Evolutionary conservation across 2,113 vertebrate species (phyloP).

Genomic region (Anoplopoma fimbria): DNA sequence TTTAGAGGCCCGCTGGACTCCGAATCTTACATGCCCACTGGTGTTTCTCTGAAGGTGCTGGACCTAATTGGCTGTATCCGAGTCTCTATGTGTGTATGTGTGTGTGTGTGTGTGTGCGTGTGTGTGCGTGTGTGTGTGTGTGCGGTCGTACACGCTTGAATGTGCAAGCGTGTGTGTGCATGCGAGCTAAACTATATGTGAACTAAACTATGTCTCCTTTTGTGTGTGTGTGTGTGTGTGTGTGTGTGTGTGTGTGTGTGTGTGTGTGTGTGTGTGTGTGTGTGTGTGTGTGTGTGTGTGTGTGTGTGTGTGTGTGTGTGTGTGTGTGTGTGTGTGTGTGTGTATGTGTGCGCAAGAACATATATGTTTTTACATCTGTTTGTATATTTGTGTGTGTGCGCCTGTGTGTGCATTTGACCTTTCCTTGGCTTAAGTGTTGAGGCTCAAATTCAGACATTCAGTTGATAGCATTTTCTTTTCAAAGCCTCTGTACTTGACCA

Average conservation of each 20-base stretch:
- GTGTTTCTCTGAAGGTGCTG: constrained; percentile 80
- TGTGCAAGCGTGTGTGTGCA: constrained; percentile 25
- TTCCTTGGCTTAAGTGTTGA: constrained; percentile 65
- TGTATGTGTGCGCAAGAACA: constrained; percentile 9
- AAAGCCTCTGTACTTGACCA: constrained; percentile 69
- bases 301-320: no score
- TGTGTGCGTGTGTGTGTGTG: constrained; percentile 28
- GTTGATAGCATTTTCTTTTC: constrained; percentile 71
- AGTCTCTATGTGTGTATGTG: constrained; percentile 49
- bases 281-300: no score
- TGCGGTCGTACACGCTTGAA: neutral
- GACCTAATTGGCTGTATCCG: constrained; percentile 75
- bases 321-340: no score
- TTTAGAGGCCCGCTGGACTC: constrained; percentile 77
- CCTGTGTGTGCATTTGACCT: constrained; percentile 60
- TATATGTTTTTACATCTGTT: constrained; percentile 57
- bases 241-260: no score
- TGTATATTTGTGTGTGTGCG: constrained; percentile 19
- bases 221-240: no score
- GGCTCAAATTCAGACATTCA: constrained; percentile 71
- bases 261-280: no score
- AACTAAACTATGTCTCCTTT: constrained; percentile 25
- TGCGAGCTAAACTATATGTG: constrained; percentile 24
- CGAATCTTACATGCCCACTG: constrained; percentile 75
- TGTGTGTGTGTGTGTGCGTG: constrained; percentile 6